Evolutionary conservation across 2,888 invertebrate species (phyloP).

Genomic region (Mimas tiliae): DNA sequence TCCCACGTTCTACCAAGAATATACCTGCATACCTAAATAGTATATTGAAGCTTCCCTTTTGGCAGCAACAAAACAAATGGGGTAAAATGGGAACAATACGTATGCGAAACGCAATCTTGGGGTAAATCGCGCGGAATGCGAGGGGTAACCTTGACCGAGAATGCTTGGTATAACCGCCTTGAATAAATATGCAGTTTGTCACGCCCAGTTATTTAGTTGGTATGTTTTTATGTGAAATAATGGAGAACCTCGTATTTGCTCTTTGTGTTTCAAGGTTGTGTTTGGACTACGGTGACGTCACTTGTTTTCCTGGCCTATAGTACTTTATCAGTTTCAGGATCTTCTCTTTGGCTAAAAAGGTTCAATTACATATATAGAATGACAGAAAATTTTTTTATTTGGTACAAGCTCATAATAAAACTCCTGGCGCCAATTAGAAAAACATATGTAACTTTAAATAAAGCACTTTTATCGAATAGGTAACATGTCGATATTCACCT

Average conservation of each 20-base stretch:
- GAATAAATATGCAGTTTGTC: constrained; percentile 27
- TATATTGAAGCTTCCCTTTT: background rate
- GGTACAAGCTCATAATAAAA: too few species aligned
- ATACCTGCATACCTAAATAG: background rate
- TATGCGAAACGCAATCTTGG: constrained; percentile 21
- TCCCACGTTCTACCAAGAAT: background rate
- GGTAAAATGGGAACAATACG: constrained; percentile 17
- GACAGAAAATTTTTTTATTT: too few species aligned
- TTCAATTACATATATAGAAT: too few species aligned
- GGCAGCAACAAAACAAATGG: constrained; percentile 21
- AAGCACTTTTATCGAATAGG: too few species aligned
- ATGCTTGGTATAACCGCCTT: constrained; percentile 16
- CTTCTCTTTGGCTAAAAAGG: too few species aligned
- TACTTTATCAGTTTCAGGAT: too few species aligned
- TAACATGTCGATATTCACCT: too few species aligned
- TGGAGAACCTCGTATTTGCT: background rate
- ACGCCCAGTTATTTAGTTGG: constrained; percentile 14
- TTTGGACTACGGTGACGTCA: background rate
- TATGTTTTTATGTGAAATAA: constrained; percentile 15
- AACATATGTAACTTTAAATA: too few species aligned
- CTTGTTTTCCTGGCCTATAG: too few species aligned
- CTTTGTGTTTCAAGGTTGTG: background rate
- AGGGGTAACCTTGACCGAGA: constrained; percentile 28
- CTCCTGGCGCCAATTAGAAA: too few species aligned
- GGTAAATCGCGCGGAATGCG: constrained; percentile 17